Base-by-base conservation (phyloP, 2,113 vertebrate genomes). In the Xiphophorus maculatus region DNA sequence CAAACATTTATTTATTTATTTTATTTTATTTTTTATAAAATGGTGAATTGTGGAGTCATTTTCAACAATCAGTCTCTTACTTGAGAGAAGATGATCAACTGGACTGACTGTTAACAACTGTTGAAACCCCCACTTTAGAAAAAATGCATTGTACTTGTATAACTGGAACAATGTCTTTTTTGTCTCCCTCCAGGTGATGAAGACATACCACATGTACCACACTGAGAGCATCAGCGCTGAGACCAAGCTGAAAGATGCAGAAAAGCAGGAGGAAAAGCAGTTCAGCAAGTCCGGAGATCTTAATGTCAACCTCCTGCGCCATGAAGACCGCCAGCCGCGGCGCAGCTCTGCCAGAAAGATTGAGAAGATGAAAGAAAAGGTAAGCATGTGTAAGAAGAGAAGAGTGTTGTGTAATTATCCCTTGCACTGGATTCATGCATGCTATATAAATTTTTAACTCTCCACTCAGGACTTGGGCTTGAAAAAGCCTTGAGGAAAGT, bases 161-260 rank as follows among this genome's bases (percentile, higher is more conserved):
- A 54, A 19, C 51, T 58, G 51, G 22, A 58, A 58, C 9, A 11
- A 58, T 58, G 51, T n/a, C 5, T 2, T 78, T 12, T 68, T 30
- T 25, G 30, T 42, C 28, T n/a, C 42, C 44, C 4, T 25, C 40
- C 94, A 99, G 98, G 98, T 99, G 91, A 99, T 99, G 97, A 99
- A 99, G 92, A 99, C 97, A 0, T 99, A 99, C 93, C 98, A 99
- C 95, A 99, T 99, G 97, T 99, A 99, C 87, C 98, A 99, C 0
- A 95, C 97, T 0, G 98, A 99, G 84, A 99, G 98, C 92, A 97
- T 98, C 93, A 99, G 96, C 0, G 98, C 98, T 0, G 98, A 99
- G 89, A 97, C 96, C 95, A 99, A 99, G 86, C 95, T 99, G 90
- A 99, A 98, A 84, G 98, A 99, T 33, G 98, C 98, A 0, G 97